phyloP scores from a whole-genome alignment of 2,797 vertebrate species.

The Lutjanus argentimaculatus region DNA sequence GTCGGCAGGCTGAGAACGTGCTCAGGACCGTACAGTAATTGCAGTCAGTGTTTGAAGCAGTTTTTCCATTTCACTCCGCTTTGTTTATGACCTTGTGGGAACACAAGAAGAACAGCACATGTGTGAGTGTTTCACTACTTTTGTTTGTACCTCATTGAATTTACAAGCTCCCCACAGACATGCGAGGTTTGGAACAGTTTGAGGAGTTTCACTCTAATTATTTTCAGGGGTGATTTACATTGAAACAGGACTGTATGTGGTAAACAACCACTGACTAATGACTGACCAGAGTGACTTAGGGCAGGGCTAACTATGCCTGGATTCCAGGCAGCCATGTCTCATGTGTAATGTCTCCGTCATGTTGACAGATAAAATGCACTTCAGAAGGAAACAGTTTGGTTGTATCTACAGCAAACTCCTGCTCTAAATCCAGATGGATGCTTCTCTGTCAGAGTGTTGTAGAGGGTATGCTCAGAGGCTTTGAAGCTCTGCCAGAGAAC shows the following conservation, averaged over 20 bases:
- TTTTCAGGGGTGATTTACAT: conserved; percentile 35
- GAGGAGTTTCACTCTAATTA: conserved; percentile 29
- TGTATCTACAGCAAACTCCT: not conserved
- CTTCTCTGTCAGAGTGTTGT: not conserved
- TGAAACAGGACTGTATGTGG: not conserved
- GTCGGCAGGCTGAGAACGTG: conserved; percentile 1
- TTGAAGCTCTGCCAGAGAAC: not conserved
- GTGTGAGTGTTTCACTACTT: conserved; percentile 30
- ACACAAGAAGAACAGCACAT: conserved; percentile 30
- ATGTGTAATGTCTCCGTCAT: conserved; percentile 2
- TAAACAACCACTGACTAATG: conserved; percentile 22
- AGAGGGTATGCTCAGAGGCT: not conserved
- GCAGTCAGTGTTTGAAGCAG: conserved; percentile 23
- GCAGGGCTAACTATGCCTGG: not conserved
- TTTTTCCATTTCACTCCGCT: conserved; percentile 32
- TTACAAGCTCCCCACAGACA: conserved; percentile 54
- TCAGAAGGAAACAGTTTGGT: not conserved
- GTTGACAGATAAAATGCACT: conserved; percentile 7
- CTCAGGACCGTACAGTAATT: conserved; percentile 6
- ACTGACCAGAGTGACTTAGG: not conserved
- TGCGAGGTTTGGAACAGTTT: conserved; percentile 24
- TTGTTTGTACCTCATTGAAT: conserved; percentile 37
- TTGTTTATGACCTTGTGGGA: conserved; percentile 40
- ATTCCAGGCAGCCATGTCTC: conserved; percentile 3
- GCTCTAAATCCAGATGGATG: not conserved